phyloP scores from a whole-genome alignment of 2,888 invertebrate genomes.

The Ceraclea dissimilis region DNA sequence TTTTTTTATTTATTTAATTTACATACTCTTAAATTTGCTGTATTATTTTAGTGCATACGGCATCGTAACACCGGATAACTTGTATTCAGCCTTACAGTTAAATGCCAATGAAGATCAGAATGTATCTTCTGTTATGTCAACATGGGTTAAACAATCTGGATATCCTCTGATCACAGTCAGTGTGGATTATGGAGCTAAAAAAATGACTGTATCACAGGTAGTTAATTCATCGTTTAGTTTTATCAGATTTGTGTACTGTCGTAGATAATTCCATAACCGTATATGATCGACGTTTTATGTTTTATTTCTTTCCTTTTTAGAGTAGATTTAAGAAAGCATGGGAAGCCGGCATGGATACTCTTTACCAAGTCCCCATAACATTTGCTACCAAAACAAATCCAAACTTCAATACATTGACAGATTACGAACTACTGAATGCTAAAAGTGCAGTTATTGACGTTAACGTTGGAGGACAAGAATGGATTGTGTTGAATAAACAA shows the following conservation, averaged over 20 bases:
- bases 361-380: neutral
- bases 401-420: neutral
- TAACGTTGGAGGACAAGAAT: neutral
- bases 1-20: too few species aligned
- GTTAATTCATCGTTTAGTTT: constrained; percentile 24
- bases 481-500: neutral
- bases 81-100: constrained; percentile 43
- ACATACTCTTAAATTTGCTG: too few species aligned
- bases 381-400: neutral
- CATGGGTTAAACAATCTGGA: constrained; percentile 56
- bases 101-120: constrained; percentile 30
- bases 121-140: constrained; percentile 44
- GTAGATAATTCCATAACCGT: too few species aligned
- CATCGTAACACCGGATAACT: constrained; percentile 41
- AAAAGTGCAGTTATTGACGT: neutral
- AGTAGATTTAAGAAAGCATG: neutral
- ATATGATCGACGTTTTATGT: too few species aligned
- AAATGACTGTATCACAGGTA: constrained; percentile 43
- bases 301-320: neutral
- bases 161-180: constrained; percentile 52
- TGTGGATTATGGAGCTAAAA: constrained; percentile 39
- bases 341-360: neutral
- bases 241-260: too few species aligned
- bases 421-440: neutral
- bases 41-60: constrained; percentile 5